Base-by-base conservation (phyloP, 2,797 vertebrate genomes). In the Mus caroli region DNA sequence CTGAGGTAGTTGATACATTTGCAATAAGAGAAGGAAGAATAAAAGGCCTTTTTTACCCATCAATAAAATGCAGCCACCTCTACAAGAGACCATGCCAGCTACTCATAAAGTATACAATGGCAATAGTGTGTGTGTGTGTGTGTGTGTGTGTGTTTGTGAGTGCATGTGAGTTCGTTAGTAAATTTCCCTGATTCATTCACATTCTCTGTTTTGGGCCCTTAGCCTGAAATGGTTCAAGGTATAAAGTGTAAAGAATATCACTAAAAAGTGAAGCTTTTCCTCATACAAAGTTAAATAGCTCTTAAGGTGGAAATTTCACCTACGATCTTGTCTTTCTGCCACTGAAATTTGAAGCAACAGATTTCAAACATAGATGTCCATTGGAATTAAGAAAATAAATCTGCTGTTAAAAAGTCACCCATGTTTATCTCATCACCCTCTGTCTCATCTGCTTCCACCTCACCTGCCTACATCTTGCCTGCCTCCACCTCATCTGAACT, bases 1-100 rank as follows among this genome's bases (percentile, higher is more conserved):
- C 90, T 75, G 69, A 93, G 50, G 90, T 52, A 52, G 40, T 88
- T 82, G 79, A 96, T 95, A 92, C n/a, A 76, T 93, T 86, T 46
- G 56, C 76, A 92, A 92, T 75, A 76, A 34, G 69, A 95, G 46
- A 95, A 58, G 46, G 64, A 75, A 3, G 26, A 93, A 83, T 60
- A 94, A 91, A 96, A 96, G 83, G 54, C 8, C 46, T 78, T 79
- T 79, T 90, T 73, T 75, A 69, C 83, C 50, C 75, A 92, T 86
- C 60, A 46, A 6, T 90, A 87, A 94, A 91, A 88, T 37, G 22
- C 11, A 95, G 31, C 73, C 67, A 71, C 31, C 69, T 95, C 60
- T 92, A 73, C 43, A 60, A 83, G 28, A 93, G 84, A 79, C 58
- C 50, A 79, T 43, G 56, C 22, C 75, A 75, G 37, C 31, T 84